phyloP scores from a whole-genome alignment of 1,140 invertebrate genomes.

The Oncopeltus fasciatus region DNA sequence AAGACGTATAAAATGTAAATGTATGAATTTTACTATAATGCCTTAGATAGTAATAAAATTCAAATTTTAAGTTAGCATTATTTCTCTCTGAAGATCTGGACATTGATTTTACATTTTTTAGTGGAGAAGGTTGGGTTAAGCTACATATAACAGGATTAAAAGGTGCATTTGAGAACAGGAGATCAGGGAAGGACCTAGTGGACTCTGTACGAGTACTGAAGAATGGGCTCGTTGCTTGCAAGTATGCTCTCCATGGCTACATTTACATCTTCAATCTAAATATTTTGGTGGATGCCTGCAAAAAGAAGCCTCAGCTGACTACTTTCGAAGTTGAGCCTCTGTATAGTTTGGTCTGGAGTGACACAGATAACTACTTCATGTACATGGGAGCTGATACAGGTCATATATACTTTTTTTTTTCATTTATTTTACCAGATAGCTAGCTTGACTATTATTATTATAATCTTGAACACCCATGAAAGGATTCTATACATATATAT shows the following conservation, averaged over 20 bases:
- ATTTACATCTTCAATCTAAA: constrained; percentile 29
- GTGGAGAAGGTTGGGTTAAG: not conserved
- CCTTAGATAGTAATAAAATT: too few species aligned
- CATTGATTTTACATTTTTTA: too few species aligned
- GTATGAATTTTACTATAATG: too few species aligned
- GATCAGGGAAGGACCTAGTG: constrained; percentile 20
- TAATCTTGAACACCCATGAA: too few species aligned
- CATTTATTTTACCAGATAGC: too few species aligned
- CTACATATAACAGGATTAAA: not conserved
- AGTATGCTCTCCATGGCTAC: constrained; percentile 32
- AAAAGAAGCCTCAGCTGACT: constrained; percentile 11
- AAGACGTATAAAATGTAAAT: too few species aligned
- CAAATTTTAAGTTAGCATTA: too few species aligned
- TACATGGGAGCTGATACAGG: constrained; percentile 30
- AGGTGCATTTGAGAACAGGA: not conserved
- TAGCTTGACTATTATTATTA: too few species aligned
- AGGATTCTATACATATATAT: too few species aligned
- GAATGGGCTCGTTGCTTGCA: constrained; percentile 29
- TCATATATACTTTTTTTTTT: too few species aligned
- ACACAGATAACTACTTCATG: constrained; percentile 35
- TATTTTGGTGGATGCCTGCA: not conserved
- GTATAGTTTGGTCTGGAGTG: constrained; percentile 30
- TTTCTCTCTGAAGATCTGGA: too few species aligned
- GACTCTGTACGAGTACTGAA: constrained; percentile 28
- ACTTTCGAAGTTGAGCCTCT: constrained; percentile 24